phyloP scores from a whole-genome alignment of 2,888 invertebrate genomes.

The Drosophila ustulata region DNA sequence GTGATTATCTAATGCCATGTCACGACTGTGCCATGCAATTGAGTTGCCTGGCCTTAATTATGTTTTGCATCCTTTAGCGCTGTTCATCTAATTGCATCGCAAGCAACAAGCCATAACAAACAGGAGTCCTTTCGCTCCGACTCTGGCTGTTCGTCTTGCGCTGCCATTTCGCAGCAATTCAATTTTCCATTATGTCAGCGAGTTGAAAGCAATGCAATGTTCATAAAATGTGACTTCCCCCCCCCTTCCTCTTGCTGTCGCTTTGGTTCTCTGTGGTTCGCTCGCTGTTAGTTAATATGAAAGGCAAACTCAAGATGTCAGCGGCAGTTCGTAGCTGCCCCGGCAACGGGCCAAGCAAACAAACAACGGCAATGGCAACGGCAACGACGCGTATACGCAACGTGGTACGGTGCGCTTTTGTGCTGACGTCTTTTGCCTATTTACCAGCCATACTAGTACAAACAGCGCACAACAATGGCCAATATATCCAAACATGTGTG shows the following conservation, averaged over 20 bases:
- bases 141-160: background rate
- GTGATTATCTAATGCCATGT: conserved; percentile 48
- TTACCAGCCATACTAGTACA: conserved; percentile 37
- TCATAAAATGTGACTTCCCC: conserved; percentile 61
- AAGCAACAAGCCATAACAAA: conserved; percentile 31
- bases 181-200: conserved; percentile 77
- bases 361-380: conserved; percentile 9
- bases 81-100: conserved; percentile 74
- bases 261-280: background rate
- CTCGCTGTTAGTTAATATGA: conserved; percentile 44
- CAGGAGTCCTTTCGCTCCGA: conserved; percentile 2
- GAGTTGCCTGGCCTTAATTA: conserved; percentile 67
- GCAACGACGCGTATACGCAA: conserved; percentile 70
- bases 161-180: conserved; percentile 65
- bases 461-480: conserved; percentile 53
- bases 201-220: conserved; percentile 77
- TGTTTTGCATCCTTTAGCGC: conserved; percentile 66
- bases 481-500: conserved; percentile 57
- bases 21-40: conserved; percentile 33
- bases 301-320: conserved; percentile 64
- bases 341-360: background rate
- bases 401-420: conserved; percentile 65
- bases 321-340: conserved; percentile 41
- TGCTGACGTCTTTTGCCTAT: conserved; percentile 64
- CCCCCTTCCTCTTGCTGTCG: background rate